A percentile compares a stretch with the other conserved stretches of the same genome.
phyloP scores from a whole-genome alignment of 2,113 vertebrate genomes.

The Antechinus stuartii region DNA sequence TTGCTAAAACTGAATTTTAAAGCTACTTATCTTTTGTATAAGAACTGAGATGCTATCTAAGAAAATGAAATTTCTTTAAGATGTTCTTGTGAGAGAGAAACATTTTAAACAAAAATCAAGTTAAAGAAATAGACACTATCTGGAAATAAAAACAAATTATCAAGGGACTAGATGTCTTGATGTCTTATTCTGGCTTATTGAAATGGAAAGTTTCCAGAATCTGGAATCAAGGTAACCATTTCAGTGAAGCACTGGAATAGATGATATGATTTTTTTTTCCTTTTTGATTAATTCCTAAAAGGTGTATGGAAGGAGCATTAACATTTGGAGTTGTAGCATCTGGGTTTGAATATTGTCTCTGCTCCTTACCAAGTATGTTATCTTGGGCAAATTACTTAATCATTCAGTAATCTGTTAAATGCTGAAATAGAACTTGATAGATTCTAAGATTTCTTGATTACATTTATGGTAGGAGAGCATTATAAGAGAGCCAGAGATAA shows the following conservation, averaged over 20 bases:
- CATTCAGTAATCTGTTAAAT: neutral
- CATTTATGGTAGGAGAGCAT: neutral
- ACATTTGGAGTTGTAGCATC: too few species aligned
- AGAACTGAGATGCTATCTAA: constrained; percentile 30
- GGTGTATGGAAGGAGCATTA: constrained; percentile 15
- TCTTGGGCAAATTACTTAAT: neutral
- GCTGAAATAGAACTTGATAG: neutral
- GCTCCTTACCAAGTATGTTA: neutral
- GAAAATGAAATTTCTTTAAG: constrained; percentile 39
- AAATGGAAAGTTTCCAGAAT: constrained; percentile 76
- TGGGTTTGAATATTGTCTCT: neutral
- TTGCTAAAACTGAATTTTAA: fast-evolving
- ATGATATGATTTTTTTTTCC: neutral
- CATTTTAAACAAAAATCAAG: constrained; percentile 71
- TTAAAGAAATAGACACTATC: constrained; percentile 52
- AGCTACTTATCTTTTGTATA: fast-evolving
- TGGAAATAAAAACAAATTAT: constrained; percentile 67
- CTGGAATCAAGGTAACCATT: neutral
- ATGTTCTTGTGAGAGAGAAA: constrained; percentile 38
- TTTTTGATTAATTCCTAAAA: constrained; percentile 1
- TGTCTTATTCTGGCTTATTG: constrained; percentile 67
- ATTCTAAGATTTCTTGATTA: neutral
- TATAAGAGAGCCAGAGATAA: neutral
- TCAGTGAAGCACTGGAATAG: neutral
- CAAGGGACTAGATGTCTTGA: constrained; percentile 45